A percentile compares a stretch with the other conserved stretches of the same genome.
These are phyloP conservation scores for Palythoa caribaeorum DNA, from an alignment of 92 coral and sea anemone species.

Conservation along the genomic window DNA sequence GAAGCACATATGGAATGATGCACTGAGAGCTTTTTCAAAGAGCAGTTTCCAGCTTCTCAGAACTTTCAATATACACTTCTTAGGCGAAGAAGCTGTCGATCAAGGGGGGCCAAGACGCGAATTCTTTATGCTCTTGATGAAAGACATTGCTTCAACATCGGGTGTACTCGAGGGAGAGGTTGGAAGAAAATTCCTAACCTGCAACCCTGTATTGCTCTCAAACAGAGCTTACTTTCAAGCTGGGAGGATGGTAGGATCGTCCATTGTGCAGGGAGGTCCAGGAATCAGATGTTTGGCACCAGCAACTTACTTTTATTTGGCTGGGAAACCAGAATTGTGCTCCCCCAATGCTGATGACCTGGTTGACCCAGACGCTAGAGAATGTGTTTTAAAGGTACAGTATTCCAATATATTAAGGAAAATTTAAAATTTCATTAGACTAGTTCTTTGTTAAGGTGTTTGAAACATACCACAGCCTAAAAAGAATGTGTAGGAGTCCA, in stretches of 20 bases:
- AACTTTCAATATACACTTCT: conserved; percentile 32
- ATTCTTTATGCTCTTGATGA: conserved; percentile 46
- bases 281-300: conserved; percentile 44
- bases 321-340: conserved; percentile 28
- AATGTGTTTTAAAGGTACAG: conserved; percentile 27
- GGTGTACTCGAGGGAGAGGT: conserved; percentile 48
- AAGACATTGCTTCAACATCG: neutral
- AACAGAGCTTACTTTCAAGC: conserved; percentile 25
- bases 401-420: neutral
- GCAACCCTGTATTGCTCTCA: conserved; percentile 45
- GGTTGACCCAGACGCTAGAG: conserved; percentile 38
- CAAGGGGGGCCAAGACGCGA: conserved; percentile 52
- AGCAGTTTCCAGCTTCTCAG: conserved; percentile 3
- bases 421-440: neutral
- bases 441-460: neutral
- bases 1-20: conserved; percentile 51
- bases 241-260: conserved; percentile 43
- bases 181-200: conserved; percentile 21
- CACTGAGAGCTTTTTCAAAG: conserved; percentile 42
- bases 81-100: conserved; percentile 60
- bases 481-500: neutral
- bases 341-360: conserved; percentile 26
- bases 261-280: conserved; percentile 47
- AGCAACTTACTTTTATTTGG: conserved; percentile 30
- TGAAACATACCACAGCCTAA: neutral